A percentile compares a stretch with the other conserved stretches of the same genome.
These are phyloP conservation scores for Leucoraja erinaceus DNA, from an alignment of 2,113 vertebrate species.

Conservation along the genomic window DNA sequence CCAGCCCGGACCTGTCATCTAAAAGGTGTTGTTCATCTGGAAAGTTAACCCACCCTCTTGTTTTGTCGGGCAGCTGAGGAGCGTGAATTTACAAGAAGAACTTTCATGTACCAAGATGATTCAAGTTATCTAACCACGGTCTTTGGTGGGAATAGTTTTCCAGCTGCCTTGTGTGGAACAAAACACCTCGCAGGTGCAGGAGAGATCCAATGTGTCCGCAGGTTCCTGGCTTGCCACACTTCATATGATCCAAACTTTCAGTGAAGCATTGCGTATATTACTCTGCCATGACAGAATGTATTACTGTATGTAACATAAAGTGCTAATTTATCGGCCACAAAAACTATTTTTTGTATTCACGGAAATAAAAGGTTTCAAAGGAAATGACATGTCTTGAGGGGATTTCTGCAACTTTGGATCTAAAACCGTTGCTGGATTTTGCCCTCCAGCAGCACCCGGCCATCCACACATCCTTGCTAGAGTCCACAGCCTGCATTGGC, in stretches of 20 bases:
- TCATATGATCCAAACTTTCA: background rate
- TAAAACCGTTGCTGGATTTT: background rate
- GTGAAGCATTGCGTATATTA: background rate
- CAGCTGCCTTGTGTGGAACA: background rate
- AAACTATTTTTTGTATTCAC: constrained; percentile 78
- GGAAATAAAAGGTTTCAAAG: constrained; percentile 66
- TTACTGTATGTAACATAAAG: constrained; percentile 55
- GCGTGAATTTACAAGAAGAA: constrained; percentile 42
- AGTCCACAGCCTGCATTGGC: too few species aligned
- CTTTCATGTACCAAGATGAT: constrained; percentile 57
- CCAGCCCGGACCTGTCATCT: constrained; percentile 45
- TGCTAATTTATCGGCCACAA: constrained; percentile 68
- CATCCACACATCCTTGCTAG: background rate
- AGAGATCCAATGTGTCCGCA: background rate
- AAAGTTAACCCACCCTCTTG: constrained; percentile 29
- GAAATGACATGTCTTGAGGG: constrained; percentile 40
- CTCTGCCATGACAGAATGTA: constrained; percentile 42
- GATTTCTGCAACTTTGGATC: too few species aligned
- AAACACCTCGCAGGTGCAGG: background rate
- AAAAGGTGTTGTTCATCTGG: constrained; percentile 11
- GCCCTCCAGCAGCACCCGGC: background rate
- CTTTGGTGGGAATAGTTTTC: constrained; percentile 10
- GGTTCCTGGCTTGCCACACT: background rate
- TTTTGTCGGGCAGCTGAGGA: constrained; percentile 54
- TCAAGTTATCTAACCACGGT: background rate